A percentile compares a stretch with the other conserved stretches of the same genome.
Evolutionary conservation across 1,140 invertebrate genomes (phyloP).

Genomic region (Drosophila rufa): DNA sequence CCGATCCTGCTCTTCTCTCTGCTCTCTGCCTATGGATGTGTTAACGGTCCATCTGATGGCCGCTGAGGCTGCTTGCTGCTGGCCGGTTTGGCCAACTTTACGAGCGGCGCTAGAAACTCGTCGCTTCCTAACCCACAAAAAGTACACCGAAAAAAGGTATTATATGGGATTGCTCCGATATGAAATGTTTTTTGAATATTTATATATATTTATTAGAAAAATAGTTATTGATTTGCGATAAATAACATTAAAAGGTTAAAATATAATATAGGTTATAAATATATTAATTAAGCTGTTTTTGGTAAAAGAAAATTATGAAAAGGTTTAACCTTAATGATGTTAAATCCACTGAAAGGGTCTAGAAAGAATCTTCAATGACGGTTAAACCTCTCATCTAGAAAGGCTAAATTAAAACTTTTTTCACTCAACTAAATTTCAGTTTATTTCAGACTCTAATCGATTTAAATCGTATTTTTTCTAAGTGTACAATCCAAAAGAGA

Average conservation of each 20-base stretch:
- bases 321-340: too few relatives aligned
- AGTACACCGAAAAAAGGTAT: not conserved
- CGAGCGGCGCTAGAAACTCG: conserved; percentile 55
- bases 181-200: not conserved
- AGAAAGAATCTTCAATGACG: too few relatives aligned
- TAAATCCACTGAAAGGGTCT: too few relatives aligned
- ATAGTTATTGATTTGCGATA: not conserved
- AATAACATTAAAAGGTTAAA: too few relatives aligned
- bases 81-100: conserved; percentile 63
- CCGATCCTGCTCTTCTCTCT: conserved; percentile 9
- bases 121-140: conserved; percentile 21
- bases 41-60: conserved; percentile 64
- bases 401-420: too few relatives aligned
- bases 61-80: conserved; percentile 15
- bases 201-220: not conserved
- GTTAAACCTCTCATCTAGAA: too few relatives aligned
- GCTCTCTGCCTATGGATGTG: conserved; percentile 24
- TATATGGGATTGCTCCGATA: too few relatives aligned
- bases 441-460: too few relatives aligned
- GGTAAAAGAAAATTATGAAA: too few relatives aligned
- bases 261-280: too few relatives aligned
- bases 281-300: too few relatives aligned
- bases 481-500: conserved; percentile 19
- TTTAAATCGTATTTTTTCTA: not conserved
- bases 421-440: too few relatives aligned